Evolutionary conservation across 2,888 invertebrate genomes (phyloP).

Genomic region (Osedax fenrisi): DNA sequence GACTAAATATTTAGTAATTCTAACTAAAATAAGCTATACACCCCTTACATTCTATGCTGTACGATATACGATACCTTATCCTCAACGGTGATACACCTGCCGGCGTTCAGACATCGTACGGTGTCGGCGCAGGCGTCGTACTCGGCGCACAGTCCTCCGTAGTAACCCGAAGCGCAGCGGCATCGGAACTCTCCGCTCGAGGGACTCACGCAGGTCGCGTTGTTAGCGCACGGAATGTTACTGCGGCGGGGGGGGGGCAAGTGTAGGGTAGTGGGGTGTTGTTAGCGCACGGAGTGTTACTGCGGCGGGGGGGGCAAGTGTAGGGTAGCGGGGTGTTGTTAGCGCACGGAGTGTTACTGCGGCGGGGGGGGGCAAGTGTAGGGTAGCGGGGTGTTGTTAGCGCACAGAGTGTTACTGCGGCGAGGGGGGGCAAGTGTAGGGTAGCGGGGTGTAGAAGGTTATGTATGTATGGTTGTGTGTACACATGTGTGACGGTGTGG

Average conservation of each 20-base stretch:
- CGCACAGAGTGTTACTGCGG: constrained; percentile 28
- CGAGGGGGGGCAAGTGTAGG: constrained; percentile 14
- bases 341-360: constrained; percentile 34
- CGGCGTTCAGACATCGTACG: constrained; percentile 36
- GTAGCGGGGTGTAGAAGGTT: constrained; percentile 35
- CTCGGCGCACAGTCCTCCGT: constrained; percentile 31
- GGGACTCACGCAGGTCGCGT: constrained; percentile 37
- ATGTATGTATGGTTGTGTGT: too few relatives aligned
- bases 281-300: constrained; percentile 20
- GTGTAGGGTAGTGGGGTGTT: not conserved
- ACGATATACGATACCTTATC: too few relatives aligned
- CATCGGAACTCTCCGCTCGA: constrained; percentile 26
- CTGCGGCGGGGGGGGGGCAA: not conserved
- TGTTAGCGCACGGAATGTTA: constrained; percentile 37
- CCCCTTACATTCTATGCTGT: too few relatives aligned
- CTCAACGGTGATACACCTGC: constrained; percentile 12
- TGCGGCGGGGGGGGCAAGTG: constrained; percentile 22
- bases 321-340: constrained; percentile 36
- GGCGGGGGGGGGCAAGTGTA: not conserved
- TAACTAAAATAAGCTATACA: too few relatives aligned
- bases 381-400: not conserved
- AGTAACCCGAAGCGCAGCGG: constrained; percentile 31
- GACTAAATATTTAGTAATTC: too few relatives aligned
- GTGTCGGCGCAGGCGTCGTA: constrained; percentile 30
- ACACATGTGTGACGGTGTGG: too few relatives aligned